Base-by-base conservation (phyloP, 2,797 vertebrate species). In the Enteromius argenteus region DNA sequence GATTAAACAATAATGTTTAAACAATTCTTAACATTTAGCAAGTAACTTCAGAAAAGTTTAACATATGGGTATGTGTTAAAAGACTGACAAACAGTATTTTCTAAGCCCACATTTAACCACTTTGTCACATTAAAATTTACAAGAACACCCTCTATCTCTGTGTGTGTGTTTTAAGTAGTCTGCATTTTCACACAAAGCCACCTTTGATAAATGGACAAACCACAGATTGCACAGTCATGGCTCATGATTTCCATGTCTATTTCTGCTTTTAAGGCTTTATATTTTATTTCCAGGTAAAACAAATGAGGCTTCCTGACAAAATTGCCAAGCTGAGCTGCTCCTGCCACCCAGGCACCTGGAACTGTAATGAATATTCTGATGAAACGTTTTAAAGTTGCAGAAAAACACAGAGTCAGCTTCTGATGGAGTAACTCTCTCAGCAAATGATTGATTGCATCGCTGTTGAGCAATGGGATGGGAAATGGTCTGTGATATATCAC, bases 321-420 rank as follows among this genome's bases (percentile, higher is more conserved):
- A 67, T 37, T 74, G 58, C 80, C 60, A 39, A 39, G 42, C 23
- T 21, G 30, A 84, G 73, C n/a, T 46, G 67, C 66, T 81, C 32
- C 35, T 30, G 72, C 11, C 21, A 1, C 53, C 32, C 35, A 39
- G 56, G 53, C 64, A 64, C 71, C 42, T n/a, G 21, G 37, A 80
- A 74, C 75, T 74, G 69, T 83, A 83, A 83, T 72, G 19, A 76
- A 76, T 58, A 71, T 84, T 78, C 37, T 81, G 58, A 81, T 84
- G 64, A 84, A 86, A 86, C 3, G 27, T 60, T 67, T 84, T 69
- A 81, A 71, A 86, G 62, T 75, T 69, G 53, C 64, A 74, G 58
- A 72, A 81, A 87, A 87, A 81, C 82, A 81, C 79, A 49, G 56
- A 73, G 81, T 84, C 78, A 84, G 73, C 82, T 78, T 46, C 21